Conservation (phyloP, 2,797 vertebrate genomes). For the Pseudomugil gertrudae region DNA sequence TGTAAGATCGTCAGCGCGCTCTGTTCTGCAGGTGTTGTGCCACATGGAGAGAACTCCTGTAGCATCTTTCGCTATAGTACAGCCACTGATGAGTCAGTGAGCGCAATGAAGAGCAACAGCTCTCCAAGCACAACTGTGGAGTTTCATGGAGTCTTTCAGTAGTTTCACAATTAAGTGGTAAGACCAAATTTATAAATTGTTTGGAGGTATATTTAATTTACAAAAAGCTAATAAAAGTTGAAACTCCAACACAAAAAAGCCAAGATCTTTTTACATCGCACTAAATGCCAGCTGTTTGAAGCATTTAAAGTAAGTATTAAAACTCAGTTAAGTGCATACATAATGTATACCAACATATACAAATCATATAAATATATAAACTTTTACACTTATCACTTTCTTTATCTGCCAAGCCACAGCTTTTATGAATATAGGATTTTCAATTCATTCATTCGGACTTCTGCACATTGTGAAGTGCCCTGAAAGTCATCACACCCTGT, state of each 20-base stretch:
- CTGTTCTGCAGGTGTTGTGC: slow-evolving; percentile 54
- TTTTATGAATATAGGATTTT: neutral
- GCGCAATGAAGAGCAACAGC: slow-evolving; percentile 39
- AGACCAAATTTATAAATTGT: slow-evolving; percentile 6
- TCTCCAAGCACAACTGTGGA: slow-evolving; percentile 35
- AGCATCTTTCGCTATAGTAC: slow-evolving; percentile 59
- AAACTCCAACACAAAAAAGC: neutral
- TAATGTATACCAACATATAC: neutral
- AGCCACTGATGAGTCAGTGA: slow-evolving; percentile 57
- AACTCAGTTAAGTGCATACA: neutral
- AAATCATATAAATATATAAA: neutral
- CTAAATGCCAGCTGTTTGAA: neutral
- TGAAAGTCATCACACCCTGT: neutral
- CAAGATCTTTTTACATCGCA: neutral
- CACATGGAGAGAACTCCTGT: slow-evolving; percentile 70
- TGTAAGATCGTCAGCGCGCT: slow-evolving; percentile 42
- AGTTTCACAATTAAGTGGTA: slow-evolving; percentile 6
- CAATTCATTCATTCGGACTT: too few relatives aligned
- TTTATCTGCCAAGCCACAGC: neutral
- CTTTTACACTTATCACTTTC: neutral
- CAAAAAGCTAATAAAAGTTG: slow-evolving; percentile 8
- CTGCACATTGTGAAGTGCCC: too few relatives aligned
- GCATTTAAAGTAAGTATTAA: neutral
- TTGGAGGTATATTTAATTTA: neutral
- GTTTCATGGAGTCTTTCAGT: slow-evolving; percentile 1